These are phyloP conservation scores for Simalia tracyae DNA, from an alignment of 2,797 vertebrate species.

Conservation along the genomic window DNA sequence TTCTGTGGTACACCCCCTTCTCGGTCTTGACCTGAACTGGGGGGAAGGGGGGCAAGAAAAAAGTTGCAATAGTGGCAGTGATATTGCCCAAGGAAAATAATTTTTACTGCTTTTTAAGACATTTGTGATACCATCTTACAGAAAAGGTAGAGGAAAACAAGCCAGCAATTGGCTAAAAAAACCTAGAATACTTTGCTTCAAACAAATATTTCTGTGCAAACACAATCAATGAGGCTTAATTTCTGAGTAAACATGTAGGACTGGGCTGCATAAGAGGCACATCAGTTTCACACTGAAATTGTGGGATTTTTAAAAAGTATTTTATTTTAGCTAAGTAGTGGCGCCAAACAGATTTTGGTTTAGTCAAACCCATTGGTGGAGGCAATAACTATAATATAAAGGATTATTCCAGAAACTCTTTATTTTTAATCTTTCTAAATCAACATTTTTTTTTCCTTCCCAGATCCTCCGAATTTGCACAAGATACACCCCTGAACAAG, in stretches of 20 bases:
- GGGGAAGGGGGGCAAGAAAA: background rate
- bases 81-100: too few species aligned
- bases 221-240: background rate
- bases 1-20: background rate
- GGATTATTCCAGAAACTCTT: background rate
- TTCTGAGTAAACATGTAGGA: background rate
- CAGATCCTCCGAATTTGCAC: constrained; percentile 95
- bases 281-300: background rate
- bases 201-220: background rate
- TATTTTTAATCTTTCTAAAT: background rate
- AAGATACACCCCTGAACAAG: constrained; percentile 92
- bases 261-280: too few species aligned
- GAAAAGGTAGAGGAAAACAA: background rate
- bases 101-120: background rate
- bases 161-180: background rate
- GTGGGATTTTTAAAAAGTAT: background rate
- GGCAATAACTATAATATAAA: background rate
- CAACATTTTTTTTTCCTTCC: background rate
- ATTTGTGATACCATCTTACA: background rate
- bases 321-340: background rate
- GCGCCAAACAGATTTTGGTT: background rate
- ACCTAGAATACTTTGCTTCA: background rate
- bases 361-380: background rate
- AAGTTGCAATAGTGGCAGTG: background rate
- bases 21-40: background rate